Conservation (phyloP, 2,113 vertebrate species). For the Naja naja region DNA sequence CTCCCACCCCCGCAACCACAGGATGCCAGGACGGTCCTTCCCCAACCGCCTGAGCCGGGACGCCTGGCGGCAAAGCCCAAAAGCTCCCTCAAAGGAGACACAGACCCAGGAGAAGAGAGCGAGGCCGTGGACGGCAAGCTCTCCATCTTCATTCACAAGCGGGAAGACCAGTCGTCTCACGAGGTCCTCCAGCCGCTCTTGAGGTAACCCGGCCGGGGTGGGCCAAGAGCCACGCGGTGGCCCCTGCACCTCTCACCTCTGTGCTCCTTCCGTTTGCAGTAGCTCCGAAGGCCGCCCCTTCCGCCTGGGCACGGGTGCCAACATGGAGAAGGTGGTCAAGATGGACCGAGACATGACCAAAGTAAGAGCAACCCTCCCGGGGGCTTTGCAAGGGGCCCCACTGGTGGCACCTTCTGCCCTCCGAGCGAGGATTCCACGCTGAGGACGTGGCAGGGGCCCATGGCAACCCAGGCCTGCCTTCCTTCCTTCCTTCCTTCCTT, state of each 20-base stretch:
- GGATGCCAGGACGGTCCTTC: slow-evolving; percentile 97
- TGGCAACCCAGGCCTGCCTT: not conserved
- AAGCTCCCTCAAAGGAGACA: slow-evolving; percentile 87
- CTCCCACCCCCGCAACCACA: slow-evolving; percentile 43
- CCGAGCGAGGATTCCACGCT: not conserved
- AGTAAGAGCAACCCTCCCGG: slow-evolving; percentile 64
- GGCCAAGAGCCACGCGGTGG: rapidly evolving
- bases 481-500: slow-evolving; percentile 38
- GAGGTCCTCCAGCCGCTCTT: slow-evolving; percentile 95
- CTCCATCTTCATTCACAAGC: slow-evolving; percentile 96
- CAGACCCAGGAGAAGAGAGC: slow-evolving; percentile 90
- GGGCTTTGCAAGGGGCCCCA: not conserved
- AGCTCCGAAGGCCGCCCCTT: slow-evolving; percentile 98
- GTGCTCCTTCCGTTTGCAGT: slow-evolving; percentile 66
- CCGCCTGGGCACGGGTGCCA: slow-evolving; percentile 93
- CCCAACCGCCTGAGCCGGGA: slow-evolving; percentile 94
- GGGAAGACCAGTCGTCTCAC: slow-evolving; percentile 96
- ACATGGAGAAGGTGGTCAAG: slow-evolving; percentile 99
- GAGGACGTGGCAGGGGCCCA: not conserved
- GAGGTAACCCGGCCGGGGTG: slow-evolving; percentile 72
- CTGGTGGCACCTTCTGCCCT: not conserved
- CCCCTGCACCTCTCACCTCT: not conserved
- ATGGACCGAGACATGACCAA: slow-evolving; percentile 99
- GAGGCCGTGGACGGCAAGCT: slow-evolving; percentile 97
- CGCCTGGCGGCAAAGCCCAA: slow-evolving; percentile 85